A percentile compares a stretch with the other conserved stretches of the same genome.
Conservation (phyloP, 1,140 invertebrate species). For the Pachyrhynchus sulphureomaculatus region DNA sequence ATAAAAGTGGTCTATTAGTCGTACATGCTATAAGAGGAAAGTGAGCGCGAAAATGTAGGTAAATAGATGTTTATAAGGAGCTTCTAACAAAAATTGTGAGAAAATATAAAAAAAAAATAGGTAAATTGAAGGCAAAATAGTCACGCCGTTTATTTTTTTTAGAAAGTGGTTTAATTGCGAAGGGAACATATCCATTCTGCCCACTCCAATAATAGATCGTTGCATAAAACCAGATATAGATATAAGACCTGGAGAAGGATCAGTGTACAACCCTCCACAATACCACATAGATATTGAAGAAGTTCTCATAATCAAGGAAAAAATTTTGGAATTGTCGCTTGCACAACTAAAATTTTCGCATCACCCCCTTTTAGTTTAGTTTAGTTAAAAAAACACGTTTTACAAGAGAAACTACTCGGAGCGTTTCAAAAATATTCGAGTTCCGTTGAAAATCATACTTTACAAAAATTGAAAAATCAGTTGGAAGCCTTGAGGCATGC, state of each 20-base stretch:
- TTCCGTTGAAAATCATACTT: slow-evolving; percentile 37
- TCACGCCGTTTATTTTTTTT: too few relatives aligned
- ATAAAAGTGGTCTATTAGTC: too few relatives aligned
- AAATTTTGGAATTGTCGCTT: slow-evolving; percentile 49
- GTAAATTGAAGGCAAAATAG: too few relatives aligned
- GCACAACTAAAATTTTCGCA: slow-evolving; percentile 49
- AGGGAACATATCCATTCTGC: slow-evolving; percentile 30
- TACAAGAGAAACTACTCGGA: slow-evolving; percentile 48
- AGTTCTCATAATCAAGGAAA: slow-evolving; percentile 40
- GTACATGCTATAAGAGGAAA: too few relatives aligned
- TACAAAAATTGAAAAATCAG: slow-evolving; percentile 44
- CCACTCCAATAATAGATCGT: slow-evolving; percentile 28
- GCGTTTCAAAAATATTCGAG: slow-evolving; percentile 46
- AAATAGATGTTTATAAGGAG: too few relatives aligned
- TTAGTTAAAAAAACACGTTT: slow-evolving; percentile 52
- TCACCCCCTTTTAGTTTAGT: slow-evolving; percentile 51
- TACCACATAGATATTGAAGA: slow-evolving; percentile 35
- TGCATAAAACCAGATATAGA: slow-evolving; percentile 29
- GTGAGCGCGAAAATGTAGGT: too few relatives aligned
- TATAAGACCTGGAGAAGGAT: slow-evolving; percentile 13
- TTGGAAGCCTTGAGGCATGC: slow-evolving; percentile 48
- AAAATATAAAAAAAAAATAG: too few relatives aligned
- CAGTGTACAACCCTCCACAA: slow-evolving; percentile 16
- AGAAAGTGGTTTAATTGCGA: slow-evolving; percentile 41
- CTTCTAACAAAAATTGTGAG: too few relatives aligned